A percentile compares a stretch with the other conserved stretches of the same genome.
phyloP scores from a whole-genome alignment of 1,140 invertebrate genomes.

The Drosophila kohkoa region DNA sequence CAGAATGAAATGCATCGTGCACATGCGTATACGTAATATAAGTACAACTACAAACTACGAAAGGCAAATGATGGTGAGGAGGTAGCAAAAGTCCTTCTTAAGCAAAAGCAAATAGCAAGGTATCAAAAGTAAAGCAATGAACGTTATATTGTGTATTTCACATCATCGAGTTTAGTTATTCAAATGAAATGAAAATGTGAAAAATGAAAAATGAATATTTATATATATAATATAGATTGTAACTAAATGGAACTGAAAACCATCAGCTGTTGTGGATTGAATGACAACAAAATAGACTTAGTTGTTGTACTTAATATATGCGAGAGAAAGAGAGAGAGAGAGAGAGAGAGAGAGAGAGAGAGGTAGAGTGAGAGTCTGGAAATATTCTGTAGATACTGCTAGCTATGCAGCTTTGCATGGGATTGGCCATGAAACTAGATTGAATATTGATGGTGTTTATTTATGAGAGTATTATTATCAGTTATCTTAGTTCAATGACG shows the following conservation, averaged over 20 bases:
- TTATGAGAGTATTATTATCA: constrained; percentile 32
- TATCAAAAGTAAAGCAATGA: constrained; percentile 66
- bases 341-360: no score
- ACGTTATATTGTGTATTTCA: not conserved
- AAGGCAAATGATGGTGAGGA: constrained; percentile 13
- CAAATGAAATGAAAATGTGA: constrained; percentile 25
- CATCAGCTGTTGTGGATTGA: not conserved
- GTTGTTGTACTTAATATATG: not conserved
- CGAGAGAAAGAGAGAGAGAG: no score
- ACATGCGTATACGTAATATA: no score
- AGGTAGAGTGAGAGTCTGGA: constrained; percentile 10
- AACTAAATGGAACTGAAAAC: constrained; percentile 26
- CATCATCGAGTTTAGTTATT: constrained; percentile 1
- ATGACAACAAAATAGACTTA: constrained; percentile 10
- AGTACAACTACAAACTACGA: no score
- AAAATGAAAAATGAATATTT: constrained; percentile 6
- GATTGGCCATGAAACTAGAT: constrained; percentile 23
- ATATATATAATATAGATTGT: constrained; percentile 8
- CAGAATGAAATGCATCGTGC: not conserved
- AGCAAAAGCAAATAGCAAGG: constrained; percentile 65
- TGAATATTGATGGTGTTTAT: constrained; percentile 33
- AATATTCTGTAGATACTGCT: constrained; percentile 18
- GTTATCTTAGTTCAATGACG: constrained; percentile 47
- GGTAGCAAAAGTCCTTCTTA: constrained; percentile 45
- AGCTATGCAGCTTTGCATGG: constrained; percentile 26